Evolutionary conservation across 1,140 invertebrate genomes (phyloP).

Genomic region (Eriocheir sinensis): DNA sequence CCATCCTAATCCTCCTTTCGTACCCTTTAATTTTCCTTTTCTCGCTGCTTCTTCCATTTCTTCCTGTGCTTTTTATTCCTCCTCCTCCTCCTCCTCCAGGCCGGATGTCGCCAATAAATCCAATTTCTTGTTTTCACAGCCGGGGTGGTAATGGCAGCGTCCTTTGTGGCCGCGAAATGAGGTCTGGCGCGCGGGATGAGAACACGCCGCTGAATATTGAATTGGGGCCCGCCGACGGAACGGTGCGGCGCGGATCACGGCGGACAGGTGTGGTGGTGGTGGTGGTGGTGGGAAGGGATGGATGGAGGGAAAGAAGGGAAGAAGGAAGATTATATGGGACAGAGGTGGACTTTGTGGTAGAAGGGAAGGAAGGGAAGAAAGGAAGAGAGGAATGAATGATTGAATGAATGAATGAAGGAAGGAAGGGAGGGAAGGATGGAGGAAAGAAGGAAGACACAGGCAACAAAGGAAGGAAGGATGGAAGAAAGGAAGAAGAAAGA

Average conservation of each 20-base stretch:
- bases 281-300: not conserved
- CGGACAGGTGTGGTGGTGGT: not conserved
- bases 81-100: not conserved
- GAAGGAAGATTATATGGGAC: not conserved
- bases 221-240: not conserved
- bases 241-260: not conserved
- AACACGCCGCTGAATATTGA: not conserved
- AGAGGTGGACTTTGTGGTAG: no score
- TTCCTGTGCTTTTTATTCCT: not conserved
- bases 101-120: conserved; percentile 54
- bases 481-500: no score
- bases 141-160: conserved; percentile 34
- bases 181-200: no score
- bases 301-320: not conserved
- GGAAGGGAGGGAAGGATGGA: no score
- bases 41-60: not conserved
- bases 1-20: not conserved
- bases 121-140: conserved; percentile 59
- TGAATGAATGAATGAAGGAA: no score
- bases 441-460: no score
- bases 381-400: no score
- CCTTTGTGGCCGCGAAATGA: conserved; percentile 30
- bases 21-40: not conserved
- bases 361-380: no score
- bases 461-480: no score